Percentiles rank a stretch among this genome's conserved stretches.
These are phyloP conservation scores for Trididemnum clinides DNA, from an alignment of 23 tunicate species.

Conservation along the genomic window DNA sequence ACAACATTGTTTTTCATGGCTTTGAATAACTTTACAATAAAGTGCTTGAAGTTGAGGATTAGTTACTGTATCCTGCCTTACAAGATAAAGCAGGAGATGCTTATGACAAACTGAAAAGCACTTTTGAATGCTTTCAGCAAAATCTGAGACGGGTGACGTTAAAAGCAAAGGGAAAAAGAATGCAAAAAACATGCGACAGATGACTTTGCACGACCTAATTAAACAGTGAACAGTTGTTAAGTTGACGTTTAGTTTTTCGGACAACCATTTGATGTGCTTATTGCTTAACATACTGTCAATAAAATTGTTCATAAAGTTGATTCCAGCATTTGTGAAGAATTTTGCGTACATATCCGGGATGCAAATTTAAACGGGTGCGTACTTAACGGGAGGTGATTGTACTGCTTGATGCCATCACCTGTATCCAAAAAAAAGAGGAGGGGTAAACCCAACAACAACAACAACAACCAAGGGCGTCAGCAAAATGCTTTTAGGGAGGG, in stretches of 20 bases:
- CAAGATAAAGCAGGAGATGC: neutral
- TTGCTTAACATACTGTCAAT: too few species aligned
- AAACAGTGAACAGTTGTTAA: neutral
- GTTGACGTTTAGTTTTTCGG: neutral
- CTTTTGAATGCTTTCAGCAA: neutral
- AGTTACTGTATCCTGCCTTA: neutral
- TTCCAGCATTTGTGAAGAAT: too few species aligned
- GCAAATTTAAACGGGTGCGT: too few species aligned
- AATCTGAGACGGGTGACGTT: neutral
- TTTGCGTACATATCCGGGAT: too few species aligned
- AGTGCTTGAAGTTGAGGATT: neutral
- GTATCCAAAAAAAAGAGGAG: too few species aligned
- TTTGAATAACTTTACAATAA: neutral
- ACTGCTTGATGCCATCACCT: too few species aligned
- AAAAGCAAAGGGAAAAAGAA: neutral
- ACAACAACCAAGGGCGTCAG: too few species aligned
- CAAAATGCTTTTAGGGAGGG: too few species aligned
- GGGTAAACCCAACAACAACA: too few species aligned
- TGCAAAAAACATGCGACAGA: neutral
- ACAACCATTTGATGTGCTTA: too few species aligned
- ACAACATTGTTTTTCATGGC: slow-evolving; percentile 5
- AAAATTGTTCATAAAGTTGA: too few species aligned
- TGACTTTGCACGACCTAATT: neutral
- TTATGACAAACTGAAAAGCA: neutral
- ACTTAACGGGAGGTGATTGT: too few species aligned